Evolutionary conservation across 35 echinoderm and acorn worm genomes (phyloP), one percentile per base, ranked within the genome.

Genomic region (Lytechinus variegatus): DNA sequence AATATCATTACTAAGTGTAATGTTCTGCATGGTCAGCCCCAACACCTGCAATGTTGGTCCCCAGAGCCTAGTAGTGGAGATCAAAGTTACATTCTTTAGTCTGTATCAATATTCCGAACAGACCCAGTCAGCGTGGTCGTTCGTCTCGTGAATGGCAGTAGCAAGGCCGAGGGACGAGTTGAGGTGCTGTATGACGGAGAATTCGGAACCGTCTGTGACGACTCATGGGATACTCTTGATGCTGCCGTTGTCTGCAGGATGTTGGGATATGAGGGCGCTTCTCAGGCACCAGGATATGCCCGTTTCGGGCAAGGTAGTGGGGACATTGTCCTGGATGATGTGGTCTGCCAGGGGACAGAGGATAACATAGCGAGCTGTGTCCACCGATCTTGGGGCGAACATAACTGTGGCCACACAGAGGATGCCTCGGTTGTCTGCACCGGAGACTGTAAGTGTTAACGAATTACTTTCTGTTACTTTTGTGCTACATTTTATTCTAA

Each of bases 161-260:
- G 66, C 66, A 19, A 24, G 1, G 66, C 66, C 3, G 66, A 79
- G 21, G 66, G 66, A 24, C 19, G 66, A n/a, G 66, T 79, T 8
- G 66, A 79, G 21, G 66, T 79, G 21, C 14, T 79, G 66, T 79
- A 79, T 79, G 66, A 79, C 19, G 66, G 66, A 24, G 19, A 79
- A 79, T 79, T 79, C 21, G 66, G 66, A 16, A 79, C 66, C 16
- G 66, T 79, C 16, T 79, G 66, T 79, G 66, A 79, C 66, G 88
- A 90, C 16, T 54, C 29, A 19, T 90, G 88, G 88, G 88, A 90
- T 90, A 44, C 52, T 1, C 5, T 51, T 12, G 88, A 90, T 29
- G 88, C 88, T 52, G 10, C 28, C 16, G 88, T 90, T 19, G 52
- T 90, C 52, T 90, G 88, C 88, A 90, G 88, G 21, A 90, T 90